Evolutionary conservation across 2,797 vertebrate species (phyloP).

Genomic region (Babyrousa celebensis): DNA sequence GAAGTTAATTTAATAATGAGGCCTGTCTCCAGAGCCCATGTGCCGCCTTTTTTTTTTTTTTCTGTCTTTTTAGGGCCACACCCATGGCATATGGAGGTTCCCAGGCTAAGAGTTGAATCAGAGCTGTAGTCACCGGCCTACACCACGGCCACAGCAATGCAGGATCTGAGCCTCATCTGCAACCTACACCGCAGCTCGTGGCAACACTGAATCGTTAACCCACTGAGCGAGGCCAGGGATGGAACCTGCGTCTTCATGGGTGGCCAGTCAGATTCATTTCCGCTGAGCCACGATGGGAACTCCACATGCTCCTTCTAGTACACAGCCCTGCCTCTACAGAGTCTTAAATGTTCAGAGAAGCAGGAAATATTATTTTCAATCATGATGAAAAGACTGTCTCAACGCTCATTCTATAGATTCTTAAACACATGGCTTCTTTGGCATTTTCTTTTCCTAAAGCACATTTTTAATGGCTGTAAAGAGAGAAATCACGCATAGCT

Average conservation of each 20-base stretch:
- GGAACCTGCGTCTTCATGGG: no score
- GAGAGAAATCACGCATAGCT: slow-evolving; percentile 58
- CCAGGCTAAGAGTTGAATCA: no score
- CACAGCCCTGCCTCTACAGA: not conserved
- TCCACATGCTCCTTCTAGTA: not conserved
- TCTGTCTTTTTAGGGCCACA: no score
- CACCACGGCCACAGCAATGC: no score
- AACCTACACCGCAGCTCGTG: no score
- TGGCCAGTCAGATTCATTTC: no score
- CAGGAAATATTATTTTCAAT: slow-evolving; percentile 59
- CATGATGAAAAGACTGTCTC: slow-evolving; percentile 39
- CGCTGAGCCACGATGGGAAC: no score
- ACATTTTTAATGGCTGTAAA: slow-evolving; percentile 68
- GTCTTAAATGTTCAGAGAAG: slow-evolving; percentile 40
- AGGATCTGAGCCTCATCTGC: no score
- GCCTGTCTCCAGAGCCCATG: not conserved
- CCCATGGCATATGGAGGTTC: no score
- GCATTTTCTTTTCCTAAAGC: slow-evolving; percentile 50
- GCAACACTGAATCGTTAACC: no score
- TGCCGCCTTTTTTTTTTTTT: not conserved
- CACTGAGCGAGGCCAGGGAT: no score
- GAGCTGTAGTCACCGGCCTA: no score
- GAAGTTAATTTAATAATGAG: slow-evolving; percentile 53
- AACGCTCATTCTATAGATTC: slow-evolving; percentile 15
- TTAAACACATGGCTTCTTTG: slow-evolving; percentile 15